phyloP scores from a whole-genome alignment of 2,888 invertebrate species.

The Branchellion lobata region DNA sequence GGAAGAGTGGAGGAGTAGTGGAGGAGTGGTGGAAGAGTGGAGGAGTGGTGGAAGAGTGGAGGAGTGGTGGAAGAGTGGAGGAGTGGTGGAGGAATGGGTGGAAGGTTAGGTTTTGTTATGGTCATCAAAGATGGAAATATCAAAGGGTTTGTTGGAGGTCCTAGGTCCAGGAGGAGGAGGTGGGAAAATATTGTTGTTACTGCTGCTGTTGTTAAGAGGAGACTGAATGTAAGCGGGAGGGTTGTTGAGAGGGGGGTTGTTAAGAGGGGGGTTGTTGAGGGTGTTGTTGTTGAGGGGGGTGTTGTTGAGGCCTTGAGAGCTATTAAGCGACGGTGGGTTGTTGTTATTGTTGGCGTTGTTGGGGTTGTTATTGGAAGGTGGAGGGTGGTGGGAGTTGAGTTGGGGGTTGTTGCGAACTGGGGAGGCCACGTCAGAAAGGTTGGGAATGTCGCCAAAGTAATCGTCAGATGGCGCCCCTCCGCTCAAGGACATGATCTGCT shows the following conservation, averaged over 20 bases:
- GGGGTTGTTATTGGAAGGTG: constrained; percentile 15
- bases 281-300: not conserved
- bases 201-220: not conserved
- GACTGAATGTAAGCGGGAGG: not conserved
- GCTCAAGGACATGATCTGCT: constrained; percentile 32
- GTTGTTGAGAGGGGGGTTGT: not conserved
- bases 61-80: too few relatives aligned
- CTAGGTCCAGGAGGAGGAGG: not conserved
- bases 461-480: constrained; percentile 3
- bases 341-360: constrained; percentile 16
- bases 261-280: constrained; percentile 3
- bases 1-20: too few relatives aligned
- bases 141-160: not conserved
- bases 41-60: not conserved
- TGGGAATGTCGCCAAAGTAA: not conserved
- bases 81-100: not conserved
- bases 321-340: constrained; percentile 18
- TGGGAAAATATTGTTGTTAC: not conserved
- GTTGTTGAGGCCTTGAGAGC: not conserved
- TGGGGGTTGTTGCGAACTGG: constrained; percentile 28
- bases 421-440: constrained; percentile 4
- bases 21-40: not conserved
- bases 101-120: not conserved
- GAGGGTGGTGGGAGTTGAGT: constrained; percentile 24
- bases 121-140: not conserved